These are phyloP conservation scores for Dicycla oo DNA, from an alignment of 2,888 invertebrate species.

Conservation along the genomic window DNA sequence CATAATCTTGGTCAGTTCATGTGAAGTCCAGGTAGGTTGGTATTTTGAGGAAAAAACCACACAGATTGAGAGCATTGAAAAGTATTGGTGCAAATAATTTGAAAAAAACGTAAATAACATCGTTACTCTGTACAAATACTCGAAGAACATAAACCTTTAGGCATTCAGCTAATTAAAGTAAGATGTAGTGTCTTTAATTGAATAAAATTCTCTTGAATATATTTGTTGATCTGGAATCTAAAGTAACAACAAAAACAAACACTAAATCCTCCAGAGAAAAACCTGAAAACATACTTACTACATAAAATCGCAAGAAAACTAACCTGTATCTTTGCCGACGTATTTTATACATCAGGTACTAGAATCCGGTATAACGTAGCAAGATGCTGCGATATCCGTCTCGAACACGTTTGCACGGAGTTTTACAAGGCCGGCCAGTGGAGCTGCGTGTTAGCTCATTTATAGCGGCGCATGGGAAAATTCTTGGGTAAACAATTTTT, in stretches of 20 bases:
- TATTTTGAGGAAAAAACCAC: too few relatives aligned
- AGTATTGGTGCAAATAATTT: neutral
- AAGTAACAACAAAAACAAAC: neutral
- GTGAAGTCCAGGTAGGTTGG: too few relatives aligned
- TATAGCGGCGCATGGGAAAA: neutral
- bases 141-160: neutral
- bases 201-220: too few relatives aligned
- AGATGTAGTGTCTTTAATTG: neutral
- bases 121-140: neutral
- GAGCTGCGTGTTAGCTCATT: slow-evolving; percentile 28
- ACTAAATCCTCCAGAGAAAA: neutral
- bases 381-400: slow-evolving; percentile 36
- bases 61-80: too few relatives aligned
- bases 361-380: slow-evolving; percentile 27
- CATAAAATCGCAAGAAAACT: slow-evolving; percentile 7
- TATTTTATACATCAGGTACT: slow-evolving; percentile 17
- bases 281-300: neutral
- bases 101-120: too few relatives aligned
- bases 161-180: neutral
- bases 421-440: slow-evolving; percentile 27
- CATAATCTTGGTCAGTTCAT: too few relatives aligned
- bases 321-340: slow-evolving; percentile 6
- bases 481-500: slow-evolving; percentile 11
- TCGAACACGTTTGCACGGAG: slow-evolving; percentile 32
- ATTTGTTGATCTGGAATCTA: neutral